Evolutionary conservation across 2,113 vertebrate genomes (phyloP), one percentile per base, ranked within the genome.

Genomic region (Poeciliopsis retropinna): DNA sequence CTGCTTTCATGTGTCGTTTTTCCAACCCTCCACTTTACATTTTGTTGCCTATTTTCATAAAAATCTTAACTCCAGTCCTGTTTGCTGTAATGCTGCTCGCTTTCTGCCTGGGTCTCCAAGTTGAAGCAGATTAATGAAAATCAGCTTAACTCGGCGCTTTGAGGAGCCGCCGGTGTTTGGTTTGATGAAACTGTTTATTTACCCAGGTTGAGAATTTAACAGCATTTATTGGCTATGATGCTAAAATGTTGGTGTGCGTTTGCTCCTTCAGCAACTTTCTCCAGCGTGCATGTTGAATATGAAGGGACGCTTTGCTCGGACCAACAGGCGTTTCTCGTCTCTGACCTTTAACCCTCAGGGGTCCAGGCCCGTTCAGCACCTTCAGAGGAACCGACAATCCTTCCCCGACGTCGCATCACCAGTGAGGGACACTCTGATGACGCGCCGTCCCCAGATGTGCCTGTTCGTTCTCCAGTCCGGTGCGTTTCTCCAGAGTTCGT

Each of bases 401-500:
- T 93, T 4, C 82, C 94, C 27, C 88, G 93, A 61, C 95, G 90
- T 73, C 93, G 94, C 78, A 93, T 92, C 8, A 88, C 92, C 88
- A 97, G 96, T 0, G 96, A 98, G 64, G 94, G 96, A 60, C 96
- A 96, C 63, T 86, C 92, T 1, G 95, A 95, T 0, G 94, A 86
- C 5, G 60, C 4, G 1, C 11, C 57, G 5, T 86, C 93, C 30
- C 84, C 93, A n/a, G 96, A 96, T n/a, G 93, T 92, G 13, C 93
- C 95, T 0, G 64, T 97, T 8, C 96, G 96, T 31, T 98, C 97
- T 22, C 97, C 96, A 0, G 87, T 97, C 25, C 96, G 96, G 68
- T 97, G 96, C 1, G 95, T 99, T 81, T 98, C 98, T 0, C 98
- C 98, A 0, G 98, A 99, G 91, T 94, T 99, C 77, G 96, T 95